A percentile compares a stretch with the other conserved stretches of the same genome.
Conservation (phyloP, 2,888 invertebrate genomes). For the Mermis nigrescens region DNA sequence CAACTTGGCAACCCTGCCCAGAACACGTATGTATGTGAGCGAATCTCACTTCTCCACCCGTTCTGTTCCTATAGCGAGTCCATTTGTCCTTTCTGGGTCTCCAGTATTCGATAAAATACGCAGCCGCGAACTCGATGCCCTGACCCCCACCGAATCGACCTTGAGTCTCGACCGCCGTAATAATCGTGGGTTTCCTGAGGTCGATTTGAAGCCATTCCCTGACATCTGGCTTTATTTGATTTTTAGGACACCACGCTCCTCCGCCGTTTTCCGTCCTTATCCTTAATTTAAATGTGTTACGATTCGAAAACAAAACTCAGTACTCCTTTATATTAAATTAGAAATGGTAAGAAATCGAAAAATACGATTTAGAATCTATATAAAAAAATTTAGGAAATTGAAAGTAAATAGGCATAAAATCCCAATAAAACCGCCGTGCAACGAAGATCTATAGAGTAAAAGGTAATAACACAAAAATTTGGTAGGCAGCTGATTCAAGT, state of each 20-base stretch:
- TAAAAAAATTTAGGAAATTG: too few relatives aligned
- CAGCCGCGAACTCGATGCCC: constrained; percentile 36
- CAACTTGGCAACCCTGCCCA: too few relatives aligned
- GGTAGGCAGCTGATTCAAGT: too few relatives aligned
- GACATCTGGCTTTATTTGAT: constrained; percentile 31
- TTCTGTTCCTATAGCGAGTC: constrained; percentile 51
- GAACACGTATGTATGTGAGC: background rate
- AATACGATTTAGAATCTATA: too few relatives aligned
- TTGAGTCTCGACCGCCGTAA: constrained; percentile 67
- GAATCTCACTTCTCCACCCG: constrained; percentile 52
- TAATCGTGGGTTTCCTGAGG: constrained; percentile 54
- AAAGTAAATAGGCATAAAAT: too few relatives aligned
- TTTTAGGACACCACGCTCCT: constrained; percentile 79
- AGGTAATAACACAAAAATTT: too few relatives aligned
- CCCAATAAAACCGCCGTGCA: too few relatives aligned
- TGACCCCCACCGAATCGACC: constrained; percentile 78
- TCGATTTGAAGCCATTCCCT: constrained; percentile 66
- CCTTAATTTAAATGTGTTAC: too few relatives aligned
- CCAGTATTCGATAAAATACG: constrained; percentile 44
- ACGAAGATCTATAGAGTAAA: too few relatives aligned
- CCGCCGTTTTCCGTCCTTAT: constrained; percentile 59
- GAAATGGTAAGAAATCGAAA: too few relatives aligned
- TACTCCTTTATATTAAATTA: too few relatives aligned
- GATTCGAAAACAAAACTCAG: background rate
- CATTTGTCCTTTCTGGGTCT: constrained; percentile 57